A percentile compares a stretch with the other conserved stretches of the same genome.
Evolutionary conservation across 2,888 invertebrate genomes (phyloP).

Genomic region (Dioctria linearis): DNA sequence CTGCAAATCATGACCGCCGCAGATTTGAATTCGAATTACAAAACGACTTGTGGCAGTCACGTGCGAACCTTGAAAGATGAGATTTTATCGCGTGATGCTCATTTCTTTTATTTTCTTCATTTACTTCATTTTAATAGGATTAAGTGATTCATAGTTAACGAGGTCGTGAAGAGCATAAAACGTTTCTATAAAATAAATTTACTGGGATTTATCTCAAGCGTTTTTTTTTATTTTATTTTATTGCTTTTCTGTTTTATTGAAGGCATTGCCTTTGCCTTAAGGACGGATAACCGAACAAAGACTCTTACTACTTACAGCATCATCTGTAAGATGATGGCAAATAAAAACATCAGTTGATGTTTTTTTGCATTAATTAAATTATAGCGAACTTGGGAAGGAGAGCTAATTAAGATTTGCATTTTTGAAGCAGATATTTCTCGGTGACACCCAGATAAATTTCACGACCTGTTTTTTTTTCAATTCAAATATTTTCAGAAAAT

Average conservation of each 20-base stretch:
- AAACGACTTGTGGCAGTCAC: constrained; percentile 51
- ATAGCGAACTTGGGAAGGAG: too few relatives aligned
- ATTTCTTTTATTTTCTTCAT: constrained; percentile 46
- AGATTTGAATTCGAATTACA: constrained; percentile 46
- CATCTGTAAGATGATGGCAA: too few relatives aligned
- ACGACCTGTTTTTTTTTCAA: too few relatives aligned
- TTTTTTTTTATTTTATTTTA: neutral
- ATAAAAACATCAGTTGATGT: too few relatives aligned
- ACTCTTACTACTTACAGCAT: too few relatives aligned
- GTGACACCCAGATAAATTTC: too few relatives aligned
- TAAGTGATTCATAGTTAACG: constrained; percentile 52
- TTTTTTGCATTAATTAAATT: too few relatives aligned
- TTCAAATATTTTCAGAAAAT: neutral
- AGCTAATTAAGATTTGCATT: too few relatives aligned
- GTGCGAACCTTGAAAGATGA: constrained; percentile 54
- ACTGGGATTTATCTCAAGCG: neutral
- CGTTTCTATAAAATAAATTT: constrained; percentile 28
- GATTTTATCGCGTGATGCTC: constrained; percentile 51
- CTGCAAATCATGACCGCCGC: constrained; percentile 48
- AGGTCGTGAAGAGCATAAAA: constrained; percentile 49
- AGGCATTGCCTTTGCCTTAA: neutral
- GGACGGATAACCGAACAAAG: neutral
- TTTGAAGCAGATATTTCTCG: too few relatives aligned
- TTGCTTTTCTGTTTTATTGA: neutral
- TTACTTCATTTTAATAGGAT: constrained; percentile 48